Percentiles rank a stretch among this genome's conserved stretches.
Conservation (phyloP, 2,797 vertebrate species). For the Tenualosa thibaudeaui region DNA sequence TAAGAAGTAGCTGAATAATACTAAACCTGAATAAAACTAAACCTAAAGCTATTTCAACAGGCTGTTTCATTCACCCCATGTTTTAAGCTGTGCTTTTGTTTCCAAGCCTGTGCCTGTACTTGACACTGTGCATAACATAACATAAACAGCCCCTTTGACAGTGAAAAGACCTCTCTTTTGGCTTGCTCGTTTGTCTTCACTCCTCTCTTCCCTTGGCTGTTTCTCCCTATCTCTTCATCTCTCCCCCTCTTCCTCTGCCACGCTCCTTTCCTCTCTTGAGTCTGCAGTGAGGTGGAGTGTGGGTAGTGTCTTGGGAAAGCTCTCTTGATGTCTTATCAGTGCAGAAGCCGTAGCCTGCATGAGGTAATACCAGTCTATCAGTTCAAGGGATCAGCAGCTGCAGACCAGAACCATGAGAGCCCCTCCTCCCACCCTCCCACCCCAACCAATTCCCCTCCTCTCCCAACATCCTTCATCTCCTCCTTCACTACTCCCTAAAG, state of each 20-base stretch:
- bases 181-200: neutral
- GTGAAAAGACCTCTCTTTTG: neutral
- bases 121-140: conserved; percentile 3
- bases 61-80: neutral
- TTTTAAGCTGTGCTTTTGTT: neutral
- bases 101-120: neutral
- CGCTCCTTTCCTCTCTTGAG: conserved; percentile 8
- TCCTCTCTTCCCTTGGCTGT: neutral
- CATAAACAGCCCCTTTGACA: conserved; percentile 18
- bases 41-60: too few species aligned
- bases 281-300: conserved; percentile 26
- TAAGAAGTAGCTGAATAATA: neutral
- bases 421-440: neutral
- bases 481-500: neutral
- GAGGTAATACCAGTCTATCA: conserved; percentile 57
- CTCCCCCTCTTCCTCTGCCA: neutral
- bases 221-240: conserved; percentile 29
- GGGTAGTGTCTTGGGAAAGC: conserved; percentile 46
- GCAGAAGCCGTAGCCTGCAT: conserved; percentile 62
- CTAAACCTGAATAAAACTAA: too few species aligned
- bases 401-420: neutral
- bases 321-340: conserved; percentile 58
- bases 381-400: conserved; percentile 33
- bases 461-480: neutral
- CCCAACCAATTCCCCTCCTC: neutral